A percentile compares a stretch with the other conserved stretches of the same genome.
Evolutionary conservation across 2,113 vertebrate genomes (phyloP).

Genomic region (Sakesphorus luctuosus): DNA sequence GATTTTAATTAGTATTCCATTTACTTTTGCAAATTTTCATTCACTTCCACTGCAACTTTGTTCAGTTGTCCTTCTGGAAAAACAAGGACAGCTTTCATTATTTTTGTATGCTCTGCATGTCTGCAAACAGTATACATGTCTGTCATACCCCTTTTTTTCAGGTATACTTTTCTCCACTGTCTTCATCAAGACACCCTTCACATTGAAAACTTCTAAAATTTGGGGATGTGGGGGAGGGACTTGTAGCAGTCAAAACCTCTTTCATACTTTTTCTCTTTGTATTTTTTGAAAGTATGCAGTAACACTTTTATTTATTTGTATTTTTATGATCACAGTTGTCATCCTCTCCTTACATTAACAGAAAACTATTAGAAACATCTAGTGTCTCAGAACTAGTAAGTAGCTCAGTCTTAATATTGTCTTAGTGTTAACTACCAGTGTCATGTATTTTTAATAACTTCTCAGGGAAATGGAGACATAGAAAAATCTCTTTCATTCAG

Average conservation of each 20-base stretch:
- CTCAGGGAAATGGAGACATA: neutral
- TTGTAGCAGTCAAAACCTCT: neutral
- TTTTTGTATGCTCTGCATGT: neutral
- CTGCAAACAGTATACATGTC: neutral
- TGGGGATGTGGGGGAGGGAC: rapidly evolving
- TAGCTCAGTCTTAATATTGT: neutral
- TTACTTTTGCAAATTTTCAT: neutral
- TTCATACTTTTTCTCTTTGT: neutral
- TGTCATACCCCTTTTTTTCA: neutral
- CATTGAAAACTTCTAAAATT: neutral
- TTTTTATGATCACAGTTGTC: neutral
- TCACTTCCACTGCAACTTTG: neutral
- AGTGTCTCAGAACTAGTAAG: neutral
- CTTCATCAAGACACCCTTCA: neutral
- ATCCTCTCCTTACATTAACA: neutral
- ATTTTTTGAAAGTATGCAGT: neutral
- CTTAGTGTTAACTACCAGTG: neutral
- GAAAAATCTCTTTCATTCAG: neutral
- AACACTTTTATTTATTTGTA: neutral
- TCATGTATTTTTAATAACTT: neutral
- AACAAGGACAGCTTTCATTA: neutral
- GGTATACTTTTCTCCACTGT: neutral
- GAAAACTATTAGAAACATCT: neutral
- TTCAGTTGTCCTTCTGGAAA: neutral
- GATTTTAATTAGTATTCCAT: neutral